phyloP scores from a whole-genome alignment of 1,140 invertebrate species.

The Apolygus lucorum region DNA sequence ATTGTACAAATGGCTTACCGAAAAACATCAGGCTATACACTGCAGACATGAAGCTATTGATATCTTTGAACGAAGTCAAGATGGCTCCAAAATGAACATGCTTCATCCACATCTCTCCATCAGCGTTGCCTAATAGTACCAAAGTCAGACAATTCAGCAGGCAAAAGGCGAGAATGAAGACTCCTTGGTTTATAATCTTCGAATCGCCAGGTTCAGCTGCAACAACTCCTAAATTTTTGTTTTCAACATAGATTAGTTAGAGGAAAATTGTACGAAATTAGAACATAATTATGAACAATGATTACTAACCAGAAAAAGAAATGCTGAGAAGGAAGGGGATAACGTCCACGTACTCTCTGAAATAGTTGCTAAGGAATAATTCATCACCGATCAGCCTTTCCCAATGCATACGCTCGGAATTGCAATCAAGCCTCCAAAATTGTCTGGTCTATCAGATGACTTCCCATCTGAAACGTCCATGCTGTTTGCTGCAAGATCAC shows the following conservation, averaged over 20 bases:
- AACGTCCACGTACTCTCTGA: neutral
- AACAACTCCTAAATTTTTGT: neutral
- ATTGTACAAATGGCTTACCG: too few species aligned
- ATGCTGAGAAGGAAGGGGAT: neutral
- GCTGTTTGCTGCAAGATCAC: conserved; percentile 3
- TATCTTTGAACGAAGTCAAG: neutral
- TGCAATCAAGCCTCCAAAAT: neutral
- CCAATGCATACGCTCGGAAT: neutral
- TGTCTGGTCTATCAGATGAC: neutral
- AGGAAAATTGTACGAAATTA: too few species aligned
- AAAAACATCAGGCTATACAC: neutral
- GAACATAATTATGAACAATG: too few species aligned
- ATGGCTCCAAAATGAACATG: neutral
- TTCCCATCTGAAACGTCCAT: neutral
- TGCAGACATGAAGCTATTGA: neutral
- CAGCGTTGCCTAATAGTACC: neutral
- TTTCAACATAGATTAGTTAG: too few species aligned
- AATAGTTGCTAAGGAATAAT: neutral
- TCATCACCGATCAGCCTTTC: too few species aligned
- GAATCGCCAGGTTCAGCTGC: neutral
- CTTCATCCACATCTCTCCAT: neutral
- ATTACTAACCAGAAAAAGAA: conserved; percentile 2
- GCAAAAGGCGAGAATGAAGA: conserved; percentile 1
- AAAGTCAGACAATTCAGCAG: neutral
- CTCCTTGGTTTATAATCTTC: neutral